Base-by-base conservation (phyloP, 2,888 invertebrate genomes). In the Scaptomyza cyrtandrae region DNA sequence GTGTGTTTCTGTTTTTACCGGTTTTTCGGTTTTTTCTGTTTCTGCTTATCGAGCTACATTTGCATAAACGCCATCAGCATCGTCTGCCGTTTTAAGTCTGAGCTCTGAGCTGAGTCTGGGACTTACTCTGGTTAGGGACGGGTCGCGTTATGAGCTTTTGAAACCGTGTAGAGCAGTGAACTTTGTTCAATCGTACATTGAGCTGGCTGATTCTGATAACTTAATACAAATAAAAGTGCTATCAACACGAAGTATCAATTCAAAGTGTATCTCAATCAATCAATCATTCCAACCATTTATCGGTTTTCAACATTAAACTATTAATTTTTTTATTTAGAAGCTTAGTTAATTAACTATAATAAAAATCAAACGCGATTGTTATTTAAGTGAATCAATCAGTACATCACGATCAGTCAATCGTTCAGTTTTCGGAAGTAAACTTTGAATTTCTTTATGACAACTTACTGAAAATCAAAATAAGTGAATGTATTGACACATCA, bases 21-120 rank as follows among this genome's bases (percentile, higher is more conserved):
- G 81, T 77, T 77, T 75, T 67, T 67, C 24, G 24, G 24, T 24
- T 24, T 24, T 24, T 24, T 52, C 49, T 67, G 64, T 49, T 55
- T 45, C 52, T 16, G 60, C 68, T 71, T 83, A 74, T 86, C 77
- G 71, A 31, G 31, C 35, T 2, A 13, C 68, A 83, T 83, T 83
- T 87, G 87, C 83, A 83, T 83, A 87, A 46, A 24, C 61, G 69
- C 78, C 74, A 56, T 62, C 75, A 57, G 73, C 64, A 65, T 49
- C 56, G 81, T 68, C 80, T 67, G 67, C 39, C 10, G 35, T 44
- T 45, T 24, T 35, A 48, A 39, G 62, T 59, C 69, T 52, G 60
- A 39, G 49, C 62, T 59, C 64, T 33, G 61, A 63, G 49, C 39
- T 39, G 13, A 41, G 41, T 74, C 75, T 49, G 76, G 59, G 50